phyloP scores from a whole-genome alignment of 2,888 invertebrate species.

The Nephrocerus scutellatus region DNA sequence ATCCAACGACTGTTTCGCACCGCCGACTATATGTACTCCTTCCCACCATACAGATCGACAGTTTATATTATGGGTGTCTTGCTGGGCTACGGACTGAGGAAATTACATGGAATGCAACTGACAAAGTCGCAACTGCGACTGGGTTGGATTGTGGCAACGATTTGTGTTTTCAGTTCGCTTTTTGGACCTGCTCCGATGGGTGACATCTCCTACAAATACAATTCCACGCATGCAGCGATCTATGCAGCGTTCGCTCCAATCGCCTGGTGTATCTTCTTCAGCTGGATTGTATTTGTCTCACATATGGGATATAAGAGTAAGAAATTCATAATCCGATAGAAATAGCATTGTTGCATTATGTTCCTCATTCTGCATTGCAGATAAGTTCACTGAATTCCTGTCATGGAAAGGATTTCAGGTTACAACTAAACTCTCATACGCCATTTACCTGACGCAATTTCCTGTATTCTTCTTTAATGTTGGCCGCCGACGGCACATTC shows the following conservation, averaged over 20 bases:
- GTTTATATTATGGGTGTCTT: slow-evolving; percentile 64
- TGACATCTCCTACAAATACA: slow-evolving; percentile 54
- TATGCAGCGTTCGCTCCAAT: slow-evolving; percentile 66
- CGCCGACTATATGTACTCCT: slow-evolving; percentile 61
- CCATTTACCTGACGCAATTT: slow-evolving; percentile 63
- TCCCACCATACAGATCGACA: slow-evolving; percentile 59
- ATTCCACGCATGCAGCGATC: slow-evolving; percentile 57
- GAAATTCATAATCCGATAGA: slow-evolving; percentile 9
- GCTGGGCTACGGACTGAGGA: slow-evolving; percentile 54
- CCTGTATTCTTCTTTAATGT: slow-evolving; percentile 66
- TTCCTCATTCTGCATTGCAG: slow-evolving; percentile 40
- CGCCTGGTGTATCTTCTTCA: slow-evolving; percentile 60
- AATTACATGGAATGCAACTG: slow-evolving; percentile 47
- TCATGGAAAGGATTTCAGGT: slow-evolving; percentile 58
- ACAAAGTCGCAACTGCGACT: slow-evolving; percentile 45
- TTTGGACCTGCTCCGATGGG: slow-evolving; percentile 61
- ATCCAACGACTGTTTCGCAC: slow-evolving; percentile 60
- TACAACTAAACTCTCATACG: slow-evolving; percentile 63
- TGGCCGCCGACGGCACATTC: slow-evolving; percentile 54
- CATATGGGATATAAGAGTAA: slow-evolving; percentile 57
- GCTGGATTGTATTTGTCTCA: slow-evolving; percentile 60
- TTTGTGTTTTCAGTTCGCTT: slow-evolving; percentile 52
- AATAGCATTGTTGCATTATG: no score
- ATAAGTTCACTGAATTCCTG: slow-evolving; percentile 51
- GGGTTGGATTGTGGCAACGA: slow-evolving; percentile 53